These are phyloP conservation scores for Nicator chloris DNA, from an alignment of 2,113 vertebrate species.

Conservation along the genomic window DNA sequence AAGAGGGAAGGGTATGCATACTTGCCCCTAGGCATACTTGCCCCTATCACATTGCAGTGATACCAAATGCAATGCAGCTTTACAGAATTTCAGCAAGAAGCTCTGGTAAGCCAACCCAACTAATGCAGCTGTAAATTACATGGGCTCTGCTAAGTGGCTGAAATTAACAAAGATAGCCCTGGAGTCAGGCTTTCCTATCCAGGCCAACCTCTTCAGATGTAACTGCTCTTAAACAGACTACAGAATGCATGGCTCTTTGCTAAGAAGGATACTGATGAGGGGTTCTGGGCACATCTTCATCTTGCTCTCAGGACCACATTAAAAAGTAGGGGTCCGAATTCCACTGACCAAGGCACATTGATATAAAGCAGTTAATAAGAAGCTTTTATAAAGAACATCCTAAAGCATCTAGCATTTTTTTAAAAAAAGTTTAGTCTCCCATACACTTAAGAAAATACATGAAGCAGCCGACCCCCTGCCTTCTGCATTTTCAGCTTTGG, in stretches of 20 bases:
- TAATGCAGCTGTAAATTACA: background rate
- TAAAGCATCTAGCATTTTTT: background rate
- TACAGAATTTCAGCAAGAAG: background rate
- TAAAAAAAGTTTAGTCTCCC: background rate
- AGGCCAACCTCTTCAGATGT: background rate
- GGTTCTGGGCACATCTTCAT: background rate
- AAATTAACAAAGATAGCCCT: background rate
- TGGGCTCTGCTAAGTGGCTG: background rate
- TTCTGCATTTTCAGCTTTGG: background rate
- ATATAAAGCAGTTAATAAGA: background rate
- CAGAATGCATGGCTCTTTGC: background rate
- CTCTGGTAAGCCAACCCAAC: background rate
- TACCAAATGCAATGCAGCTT: background rate
- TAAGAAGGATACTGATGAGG: background rate
- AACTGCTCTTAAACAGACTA: background rate
- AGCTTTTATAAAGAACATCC: background rate
- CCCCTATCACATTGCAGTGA: background rate
- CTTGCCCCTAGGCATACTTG: background rate
- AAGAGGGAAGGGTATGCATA: background rate
- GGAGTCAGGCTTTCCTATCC: background rate
- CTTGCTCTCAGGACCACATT: background rate
- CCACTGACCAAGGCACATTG: background rate
- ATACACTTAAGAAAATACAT: background rate
- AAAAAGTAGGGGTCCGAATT: background rate
- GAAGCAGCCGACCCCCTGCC: background rate